Evolutionary conservation across 2,888 invertebrate species (phyloP).

Genomic region (Eupelmus urozonus): DNA sequence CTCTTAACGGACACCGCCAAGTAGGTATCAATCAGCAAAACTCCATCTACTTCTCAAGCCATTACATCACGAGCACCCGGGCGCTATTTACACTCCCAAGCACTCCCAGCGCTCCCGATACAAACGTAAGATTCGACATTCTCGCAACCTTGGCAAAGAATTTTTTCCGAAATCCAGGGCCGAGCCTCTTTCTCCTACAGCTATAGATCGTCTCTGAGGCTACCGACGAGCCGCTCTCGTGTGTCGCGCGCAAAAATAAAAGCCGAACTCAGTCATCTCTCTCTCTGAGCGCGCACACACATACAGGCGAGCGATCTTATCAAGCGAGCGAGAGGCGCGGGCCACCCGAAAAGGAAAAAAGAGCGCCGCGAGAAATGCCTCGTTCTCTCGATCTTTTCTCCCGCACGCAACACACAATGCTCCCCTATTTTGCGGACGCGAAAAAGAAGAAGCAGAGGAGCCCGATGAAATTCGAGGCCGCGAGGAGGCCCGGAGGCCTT

Average conservation of each 20-base stretch:
- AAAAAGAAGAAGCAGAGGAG: slow-evolving; percentile 36
- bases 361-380: slow-evolving; percentile 34
- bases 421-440: slow-evolving; percentile 56
- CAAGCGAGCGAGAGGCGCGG: slow-evolving; percentile 14
- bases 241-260: slow-evolving; percentile 18
- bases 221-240: slow-evolving; percentile 6
- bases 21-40: too few relatives aligned
- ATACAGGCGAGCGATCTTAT: slow-evolving; percentile 60
- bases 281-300: too few relatives aligned
- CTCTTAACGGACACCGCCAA: too few relatives aligned
- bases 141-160: slow-evolving; percentile 14
- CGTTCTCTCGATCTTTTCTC: slow-evolving; percentile 22
- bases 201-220: neutral
- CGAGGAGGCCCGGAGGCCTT: slow-evolving; percentile 55
- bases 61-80: too few relatives aligned
- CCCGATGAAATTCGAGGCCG: slow-evolving; percentile 65
- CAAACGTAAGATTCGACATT: slow-evolving; percentile 1
- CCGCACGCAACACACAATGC: slow-evolving; percentile 48
- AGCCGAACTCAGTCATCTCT: neutral
- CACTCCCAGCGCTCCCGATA: neutral
- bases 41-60: too few relatives aligned
- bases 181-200: slow-evolving; percentile 14
- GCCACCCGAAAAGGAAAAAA: slow-evolving; percentile 3
- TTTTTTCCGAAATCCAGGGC: slow-evolving; percentile 31
- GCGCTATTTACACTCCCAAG: too few relatives aligned